These are phyloP conservation scores for Amphiprion percula DNA, from an alignment of 2,113 vertebrate species.

Conservation along the genomic window DNA sequence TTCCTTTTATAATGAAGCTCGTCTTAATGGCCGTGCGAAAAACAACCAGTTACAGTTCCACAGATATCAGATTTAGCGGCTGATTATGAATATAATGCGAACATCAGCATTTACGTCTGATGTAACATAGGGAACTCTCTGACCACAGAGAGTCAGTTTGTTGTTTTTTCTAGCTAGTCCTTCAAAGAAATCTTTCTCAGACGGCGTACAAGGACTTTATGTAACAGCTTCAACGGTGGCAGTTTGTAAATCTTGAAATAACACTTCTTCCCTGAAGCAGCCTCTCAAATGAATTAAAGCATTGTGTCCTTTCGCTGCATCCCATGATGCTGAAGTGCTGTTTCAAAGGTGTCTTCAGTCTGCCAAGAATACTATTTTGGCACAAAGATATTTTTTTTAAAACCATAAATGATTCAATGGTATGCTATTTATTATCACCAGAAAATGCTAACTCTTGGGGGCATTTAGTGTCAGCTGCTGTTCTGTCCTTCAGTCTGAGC, in stretches of 20 bases:
- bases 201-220: not conserved
- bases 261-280: slow-evolving; percentile 10
- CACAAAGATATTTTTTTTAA: not conserved
- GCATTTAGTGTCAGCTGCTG: not conserved
- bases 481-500: slow-evolving; percentile 26
- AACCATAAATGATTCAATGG: slow-evolving; percentile 8
- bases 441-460: not conserved
- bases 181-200: slow-evolving; percentile 16
- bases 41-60: slow-evolving; percentile 9
- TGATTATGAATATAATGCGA: slow-evolving; percentile 41
- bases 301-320: slow-evolving; percentile 16
- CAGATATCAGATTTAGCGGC: slow-evolving; percentile 24
- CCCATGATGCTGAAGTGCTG: not conserved
- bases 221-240: not conserved
- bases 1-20: slow-evolving; percentile 49
- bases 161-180: not conserved
- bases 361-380: not conserved
- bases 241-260: slow-evolving; percentile 13
- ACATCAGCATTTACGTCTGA: slow-evolving; percentile 14
- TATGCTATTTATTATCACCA: slow-evolving; percentile 1
- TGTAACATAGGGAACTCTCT: not conserved
- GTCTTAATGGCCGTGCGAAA: slow-evolving; percentile 44
- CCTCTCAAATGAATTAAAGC: slow-evolving; percentile 20
- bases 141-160: slow-evolving; percentile 3
- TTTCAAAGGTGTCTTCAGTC: slow-evolving; percentile 17